Percentiles rank a stretch among this genome's conserved stretches.
These are phyloP conservation scores for Manis javanica DNA, from an alignment of 2,797 vertebrate species.

Conservation along the genomic window DNA sequence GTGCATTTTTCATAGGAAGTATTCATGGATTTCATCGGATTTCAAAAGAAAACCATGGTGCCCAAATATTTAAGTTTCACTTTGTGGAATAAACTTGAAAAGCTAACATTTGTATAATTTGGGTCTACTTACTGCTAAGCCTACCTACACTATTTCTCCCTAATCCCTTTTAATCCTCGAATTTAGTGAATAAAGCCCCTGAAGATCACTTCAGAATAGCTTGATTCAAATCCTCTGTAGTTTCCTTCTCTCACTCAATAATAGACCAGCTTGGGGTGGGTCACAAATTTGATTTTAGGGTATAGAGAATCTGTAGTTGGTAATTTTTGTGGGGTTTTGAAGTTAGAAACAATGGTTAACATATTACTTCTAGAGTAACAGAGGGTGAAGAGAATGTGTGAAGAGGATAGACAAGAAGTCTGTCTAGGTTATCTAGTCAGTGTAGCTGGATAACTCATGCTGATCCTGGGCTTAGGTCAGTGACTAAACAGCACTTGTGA, in stretches of 20 bases:
- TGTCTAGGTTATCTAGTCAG: not conserved
- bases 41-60: not conserved
- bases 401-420: not conserved
- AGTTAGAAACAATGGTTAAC: not conserved
- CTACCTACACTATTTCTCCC: accelerated
- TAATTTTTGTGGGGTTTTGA: not conserved
- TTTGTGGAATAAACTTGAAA: not conserved
- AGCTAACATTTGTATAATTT: not conserved
- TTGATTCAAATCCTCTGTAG: not conserved
- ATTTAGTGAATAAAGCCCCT: not conserved
- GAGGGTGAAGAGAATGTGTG: too few species aligned
- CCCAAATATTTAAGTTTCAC: not conserved
- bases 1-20: not conserved
- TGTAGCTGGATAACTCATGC: not conserved
- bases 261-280: not conserved
- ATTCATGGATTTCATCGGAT: not conserved
- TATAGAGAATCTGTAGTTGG: not conserved
- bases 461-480: not conserved
- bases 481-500: not conserved
- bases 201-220: not conserved
- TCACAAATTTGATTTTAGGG: not conserved
- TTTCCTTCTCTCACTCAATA: not conserved
- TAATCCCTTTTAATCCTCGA: not conserved
- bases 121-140: not conserved
- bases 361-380: not conserved